A percentile compares a stretch with the other conserved stretches of the same genome.
These are phyloP conservation scores for Dreissena rostriformis DNA, from an alignment of 1,140 invertebrate species.

Conservation along the genomic window DNA sequence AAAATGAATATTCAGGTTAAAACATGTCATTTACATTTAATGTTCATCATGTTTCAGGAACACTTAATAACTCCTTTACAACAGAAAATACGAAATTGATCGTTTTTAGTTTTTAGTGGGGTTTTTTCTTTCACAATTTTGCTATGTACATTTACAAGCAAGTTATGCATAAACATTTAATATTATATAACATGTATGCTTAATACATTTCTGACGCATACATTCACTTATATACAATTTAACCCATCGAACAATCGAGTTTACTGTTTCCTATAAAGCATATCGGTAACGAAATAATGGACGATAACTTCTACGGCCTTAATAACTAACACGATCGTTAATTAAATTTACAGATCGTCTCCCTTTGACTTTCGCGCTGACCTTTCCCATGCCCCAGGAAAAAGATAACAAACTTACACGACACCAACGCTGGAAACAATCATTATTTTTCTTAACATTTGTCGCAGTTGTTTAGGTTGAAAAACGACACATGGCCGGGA, in stretches of 20 bases:
- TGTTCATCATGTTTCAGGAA: too few species aligned
- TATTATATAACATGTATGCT: too few species aligned
- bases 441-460: conserved; percentile 51
- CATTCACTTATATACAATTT: not conserved
- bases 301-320: conserved; percentile 22
- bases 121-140: not conserved
- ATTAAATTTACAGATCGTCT: not conserved
- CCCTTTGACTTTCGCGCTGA: conserved; percentile 15
- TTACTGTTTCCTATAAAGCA: not conserved
- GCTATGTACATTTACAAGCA: not conserved
- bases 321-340: not conserved
- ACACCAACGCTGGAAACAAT: conserved; percentile 37
- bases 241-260: not conserved
- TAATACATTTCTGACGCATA: not conserved
- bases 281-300: not conserved
- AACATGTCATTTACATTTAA: too few species aligned
- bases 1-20: too few species aligned
- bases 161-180: not conserved
- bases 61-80: too few species aligned
- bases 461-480: conserved; percentile 45
- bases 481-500: conserved; percentile 31
- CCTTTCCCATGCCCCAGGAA: conserved; percentile 44
- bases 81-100: too few species aligned
- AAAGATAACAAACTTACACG: conserved; percentile 18
- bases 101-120: too few species aligned